Evolutionary conservation across 1,140 invertebrate species (phyloP), one percentile per base, ranked within the genome.

Genomic region (Zeugodacus cucurbitae): DNA sequence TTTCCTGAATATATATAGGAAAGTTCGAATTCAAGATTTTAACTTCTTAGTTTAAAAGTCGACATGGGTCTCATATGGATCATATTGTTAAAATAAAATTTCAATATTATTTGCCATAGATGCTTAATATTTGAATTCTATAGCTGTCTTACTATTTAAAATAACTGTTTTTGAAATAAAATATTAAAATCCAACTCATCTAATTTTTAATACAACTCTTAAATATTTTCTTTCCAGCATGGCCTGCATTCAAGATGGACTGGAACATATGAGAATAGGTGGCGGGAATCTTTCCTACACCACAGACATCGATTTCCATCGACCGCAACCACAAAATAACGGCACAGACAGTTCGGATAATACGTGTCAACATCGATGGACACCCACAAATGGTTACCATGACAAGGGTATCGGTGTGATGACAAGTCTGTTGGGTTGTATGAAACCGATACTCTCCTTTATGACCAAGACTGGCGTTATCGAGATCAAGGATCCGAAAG

Each of bases 401-500:
- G 94, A 95, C 86, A 94, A 95, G 85, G 94, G 95, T 48, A 94
- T 94, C 78, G 95, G 96, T 57, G 97, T 96, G 96, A 96, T 97
- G 89, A 97, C 97, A 89, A 97, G 97, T 1, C 95, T 98, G 67
- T 94, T 98, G 86, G 97, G 97, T 4, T 98, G 98, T 92, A 95
- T 98, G 90, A 95, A 97, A 89, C 97, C 98, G 0, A 96, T 98
- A 7, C 96, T 97, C 94, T 97, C 96, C 29, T 97, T 98, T 89
- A 96, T 98, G 37, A 97, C 97, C 34, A 98, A 98, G 93, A 95
- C 96, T 41, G 91, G 90, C 1, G 91, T 93, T 14, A 93, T 92
- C 54, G 92, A 93, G 82, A 90, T 93, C 10, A 93, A 93, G 88
- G 90, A 89, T 59, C 92, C 91, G 64, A 90, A 91, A 94, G 93